A percentile compares a stretch with the other conserved stretches of the same genome.
phyloP scores from a whole-genome alignment of 2,888 invertebrate genomes.

The Lasioglossum marginatum region DNA sequence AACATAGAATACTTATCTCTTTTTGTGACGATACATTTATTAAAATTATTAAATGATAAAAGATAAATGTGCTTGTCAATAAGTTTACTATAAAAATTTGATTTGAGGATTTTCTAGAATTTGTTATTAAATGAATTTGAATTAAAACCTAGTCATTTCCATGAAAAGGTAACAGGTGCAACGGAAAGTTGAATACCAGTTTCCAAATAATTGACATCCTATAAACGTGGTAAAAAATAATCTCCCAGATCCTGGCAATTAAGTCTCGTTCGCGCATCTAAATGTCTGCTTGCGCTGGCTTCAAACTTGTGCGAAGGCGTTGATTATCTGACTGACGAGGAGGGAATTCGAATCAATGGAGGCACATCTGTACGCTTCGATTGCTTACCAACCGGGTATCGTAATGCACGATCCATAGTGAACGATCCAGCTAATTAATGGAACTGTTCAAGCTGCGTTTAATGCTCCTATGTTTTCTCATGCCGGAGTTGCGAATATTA shows the following conservation, averaged over 20 bases:
- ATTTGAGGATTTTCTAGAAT: not conserved
- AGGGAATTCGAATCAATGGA: constrained; percentile 44
- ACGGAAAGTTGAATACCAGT: not conserved
- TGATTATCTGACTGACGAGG: constrained; percentile 72
- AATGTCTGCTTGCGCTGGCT: constrained; percentile 67
- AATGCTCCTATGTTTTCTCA: not conserved
- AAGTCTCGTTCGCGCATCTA: constrained; percentile 58
- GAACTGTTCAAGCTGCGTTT: constrained; percentile 4
- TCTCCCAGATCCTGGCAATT: constrained; percentile 37
- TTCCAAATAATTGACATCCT: not conserved
- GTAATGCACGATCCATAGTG: too few species aligned
- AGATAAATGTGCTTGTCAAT: not conserved
- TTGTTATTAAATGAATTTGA: not conserved
- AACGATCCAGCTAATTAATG: constrained; percentile 37
- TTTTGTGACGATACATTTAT: not conserved
- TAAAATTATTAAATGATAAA: not conserved
- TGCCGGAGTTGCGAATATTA: constrained; percentile 7
- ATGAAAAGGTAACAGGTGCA: not conserved
- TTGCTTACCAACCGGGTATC: constrained; percentile 37
- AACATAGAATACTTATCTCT: too few species aligned
- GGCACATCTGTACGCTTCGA: constrained; percentile 33
- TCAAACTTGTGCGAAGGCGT: constrained; percentile 69
- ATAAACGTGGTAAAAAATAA: not conserved
- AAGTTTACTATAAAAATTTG: not conserved
- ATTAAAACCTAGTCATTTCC: not conserved